Evolutionary conservation across 2,797 vertebrate genomes (phyloP), one percentile per base, ranked within the genome.

Genomic region (Anguilla anguilla): DNA sequence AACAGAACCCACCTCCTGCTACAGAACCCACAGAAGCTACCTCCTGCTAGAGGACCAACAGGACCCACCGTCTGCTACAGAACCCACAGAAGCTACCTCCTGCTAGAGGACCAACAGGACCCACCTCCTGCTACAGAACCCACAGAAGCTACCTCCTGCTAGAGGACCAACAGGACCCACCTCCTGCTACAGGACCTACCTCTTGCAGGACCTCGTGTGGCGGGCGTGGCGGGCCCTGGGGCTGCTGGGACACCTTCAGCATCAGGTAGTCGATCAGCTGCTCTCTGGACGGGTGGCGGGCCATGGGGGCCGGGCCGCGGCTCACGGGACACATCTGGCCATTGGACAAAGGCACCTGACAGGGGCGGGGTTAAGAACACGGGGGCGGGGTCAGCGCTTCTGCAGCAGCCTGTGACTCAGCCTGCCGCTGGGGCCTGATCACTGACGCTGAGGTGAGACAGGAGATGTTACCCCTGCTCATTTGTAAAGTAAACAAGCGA

Each of bases 251-350:
- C 91, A 98, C 98, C 95, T 99, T 99, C 92, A 98, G 96, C 98
- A 99, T 98, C 94, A 99, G 94, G 92, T 98, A 99, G 94, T 99
- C 98, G 64, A 99, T 98, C 92, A 99, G 96, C 94, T 99, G 98
- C 92, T 99, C 98, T 95, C 97, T 96, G 94, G 98, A 99, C 0
- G 98, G 97, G 94, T 99, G 98, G 87, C 98, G 98, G 86, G 95
- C 97, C 93, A 99, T 97, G 87, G 95, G 90, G 69, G 94, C 89
- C 95, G 98, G 97, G 94, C 94, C 94, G 89, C 96, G 97, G 82
- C 94, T 94, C 85, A 97, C 91, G 59, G 97, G 95, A 91, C 96
- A 96, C 97, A 98, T 96, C 91, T 99, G 98, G 90, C 98, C 98
- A 87, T 99, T 99, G 95, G 97, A 96, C 96, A 97, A 96, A 97